Evolutionary conservation across 2,888 invertebrate genomes (phyloP), one percentile per base, ranked within the genome.

Genomic region (Allacma fusca): DNA sequence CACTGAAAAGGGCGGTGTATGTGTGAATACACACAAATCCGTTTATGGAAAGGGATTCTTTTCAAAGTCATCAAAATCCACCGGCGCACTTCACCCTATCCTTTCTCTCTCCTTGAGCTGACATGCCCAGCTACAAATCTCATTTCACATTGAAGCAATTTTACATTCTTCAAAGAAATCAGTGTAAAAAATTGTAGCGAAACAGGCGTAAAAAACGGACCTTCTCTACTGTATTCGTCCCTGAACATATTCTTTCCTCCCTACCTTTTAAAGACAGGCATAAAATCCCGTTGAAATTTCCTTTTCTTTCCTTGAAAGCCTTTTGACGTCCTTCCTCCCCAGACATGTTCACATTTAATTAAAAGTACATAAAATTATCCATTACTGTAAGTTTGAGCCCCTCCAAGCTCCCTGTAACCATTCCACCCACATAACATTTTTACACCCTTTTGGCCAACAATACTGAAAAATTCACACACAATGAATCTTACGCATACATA

Each of bases 111-210:
- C 34, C 34, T 34, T 50, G 50, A 13, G 19, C n/a, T 19, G 16
- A 50, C 50, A 50, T 34, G 50, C 50, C 50, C 50, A 50, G 50
- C 50, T 50, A 50, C 50, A 50, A 50, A 50, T 50, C 50, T 50
- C 50, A 13, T 50, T 50, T 50, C 50, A 50, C 50, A 50, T 50
- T 50, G n/a, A 50, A 50, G 50, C 19, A 50, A 50, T 50, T 50
- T 50, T 50, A 50, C 50, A 16, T 50, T 16, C 50, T 50, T 50
- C 50, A 50, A 50, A 50, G 50, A 16, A 50, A 19, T 50, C 50
- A 9, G 4, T 16, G 50, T 50, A 50, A 50, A 50, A 34, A 50
- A 50, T 50, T 50, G 50, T 50, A 50, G 50, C 50, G 50, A 50
- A 50, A 50, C 50, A n/a, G 50, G n/a, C 50, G 50, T 50, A 19